phyloP scores from a whole-genome alignment of 2,888 invertebrate genomes.

The Prosopocoilus inquinatus region DNA sequence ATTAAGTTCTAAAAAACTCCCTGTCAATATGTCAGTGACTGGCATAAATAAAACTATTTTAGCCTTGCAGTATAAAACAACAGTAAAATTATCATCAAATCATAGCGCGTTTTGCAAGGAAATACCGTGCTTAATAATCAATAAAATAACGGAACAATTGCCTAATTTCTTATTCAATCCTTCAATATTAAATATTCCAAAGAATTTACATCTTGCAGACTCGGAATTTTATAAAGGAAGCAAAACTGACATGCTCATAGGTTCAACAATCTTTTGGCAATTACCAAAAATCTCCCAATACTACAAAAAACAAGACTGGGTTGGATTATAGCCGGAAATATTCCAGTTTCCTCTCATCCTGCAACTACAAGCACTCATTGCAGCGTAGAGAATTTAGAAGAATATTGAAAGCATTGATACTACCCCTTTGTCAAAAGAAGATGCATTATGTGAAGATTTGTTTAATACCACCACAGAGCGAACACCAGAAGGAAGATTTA shows the following conservation, averaged over 20 bases:
- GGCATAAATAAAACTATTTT: not conserved
- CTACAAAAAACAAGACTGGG: slow-evolving; percentile 8
- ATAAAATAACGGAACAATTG: slow-evolving; percentile 3
- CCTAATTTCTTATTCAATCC: slow-evolving; percentile 1
- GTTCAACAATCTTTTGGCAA: slow-evolving; percentile 5
- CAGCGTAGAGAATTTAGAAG: too few relatives aligned
- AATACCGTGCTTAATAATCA: slow-evolving; percentile 6
- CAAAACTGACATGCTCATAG: slow-evolving; percentile 10
- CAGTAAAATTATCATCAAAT: not conserved
- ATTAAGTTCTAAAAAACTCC: not conserved
- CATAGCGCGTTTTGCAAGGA: not conserved
- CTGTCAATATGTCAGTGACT: not conserved
- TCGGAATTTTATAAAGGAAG: slow-evolving; percentile 2
- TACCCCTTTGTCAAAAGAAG: not conserved
- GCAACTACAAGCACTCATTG: too few relatives aligned
- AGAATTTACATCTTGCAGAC: slow-evolving; percentile 5
- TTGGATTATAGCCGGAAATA: slow-evolving; percentile 4
- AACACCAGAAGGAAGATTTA: not conserved
- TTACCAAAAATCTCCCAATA: not conserved
- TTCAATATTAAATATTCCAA: not conserved
- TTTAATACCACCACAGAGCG: not conserved
- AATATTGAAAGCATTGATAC: not conserved
- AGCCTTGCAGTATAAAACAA: not conserved
- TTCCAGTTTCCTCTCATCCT: too few relatives aligned
- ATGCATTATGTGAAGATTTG: not conserved